Base-by-base conservation (phyloP, 2,113 vertebrate species). In the Syngnathus typhle region DNA sequence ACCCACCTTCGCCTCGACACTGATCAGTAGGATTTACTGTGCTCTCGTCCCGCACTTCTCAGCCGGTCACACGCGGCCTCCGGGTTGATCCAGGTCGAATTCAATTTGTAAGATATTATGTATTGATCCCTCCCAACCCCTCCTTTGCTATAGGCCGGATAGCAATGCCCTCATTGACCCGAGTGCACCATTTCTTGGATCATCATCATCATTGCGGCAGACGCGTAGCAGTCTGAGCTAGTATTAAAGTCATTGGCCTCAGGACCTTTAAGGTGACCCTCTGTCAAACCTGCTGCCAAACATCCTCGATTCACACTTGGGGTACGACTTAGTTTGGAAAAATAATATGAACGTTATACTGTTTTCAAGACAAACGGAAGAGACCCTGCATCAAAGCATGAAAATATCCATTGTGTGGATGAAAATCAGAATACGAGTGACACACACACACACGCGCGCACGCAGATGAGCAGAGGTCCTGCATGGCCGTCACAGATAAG, bases 41-140 rank as follows among this genome's bases (percentile, higher is more conserved):
- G 83, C 84, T 80, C 75, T 85, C 73, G 67, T 80, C 84, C 27
- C 77, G 77, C 88, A 85, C 79, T 87, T 85, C 85, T 80, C 77
- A 81, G 82, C 72, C 79, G 73, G 83, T 79, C 80, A 76, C 71
- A 82, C 83, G 78, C 75, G 73, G 85, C 88, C 87, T 84, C 79
- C 9, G 79, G 89, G 89, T 92, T 85, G 88, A 92, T 91, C 83
- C 84, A 85, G 90, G 91, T 92, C 90, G 86, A 92, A 91, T 91
- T 91, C 88, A 92, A 92, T 92, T 91, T 91, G 90, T 91, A 89
- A 87, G 91, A 91, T 92, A 92, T 92, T 92, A 92, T 88, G 81
- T 91, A 91, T 92, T 91, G 91, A 92, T 92, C 88, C 72, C 75
- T 54, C 65, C 68, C 71, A 60, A 15, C 67, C 76, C 62, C 60